These are phyloP conservation scores for Chiloscyllium punctatum DNA, from an alignment of 2,797 vertebrate species.

Conservation along the genomic window DNA sequence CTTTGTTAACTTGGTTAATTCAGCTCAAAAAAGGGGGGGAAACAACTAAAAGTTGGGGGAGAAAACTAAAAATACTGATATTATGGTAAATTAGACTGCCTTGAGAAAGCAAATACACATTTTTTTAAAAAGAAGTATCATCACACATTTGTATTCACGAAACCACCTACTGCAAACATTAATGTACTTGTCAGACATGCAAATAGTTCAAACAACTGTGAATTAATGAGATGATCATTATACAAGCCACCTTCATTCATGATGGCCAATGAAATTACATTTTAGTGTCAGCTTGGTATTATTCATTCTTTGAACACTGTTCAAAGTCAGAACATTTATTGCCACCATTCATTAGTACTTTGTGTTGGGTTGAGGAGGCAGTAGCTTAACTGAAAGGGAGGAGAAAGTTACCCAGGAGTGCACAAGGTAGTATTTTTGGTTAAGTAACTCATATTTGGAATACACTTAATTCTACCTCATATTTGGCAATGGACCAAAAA, in stretches of 20 bases:
- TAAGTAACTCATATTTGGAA: not conserved
- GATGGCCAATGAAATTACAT: not conserved
- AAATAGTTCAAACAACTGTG: slow-evolving; percentile 5
- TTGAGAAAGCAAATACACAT: not conserved
- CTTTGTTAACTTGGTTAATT: not conserved
- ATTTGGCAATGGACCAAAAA: not conserved
- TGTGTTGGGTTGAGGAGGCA: not conserved
- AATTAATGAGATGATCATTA: not conserved
- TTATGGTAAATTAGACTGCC: not conserved
- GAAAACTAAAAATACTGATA: not conserved
- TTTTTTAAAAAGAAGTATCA: slow-evolving; percentile 40
- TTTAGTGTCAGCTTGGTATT: not conserved
- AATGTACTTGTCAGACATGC: not conserved
- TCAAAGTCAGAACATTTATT: not conserved
- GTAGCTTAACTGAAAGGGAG: not conserved
- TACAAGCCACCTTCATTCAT: not conserved
- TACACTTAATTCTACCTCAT: not conserved
- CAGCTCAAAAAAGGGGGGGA: not conserved
- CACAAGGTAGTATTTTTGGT: no score
- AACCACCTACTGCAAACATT: not conserved
- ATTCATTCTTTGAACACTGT: not conserved
- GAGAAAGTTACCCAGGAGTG: not conserved
- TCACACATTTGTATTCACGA: slow-evolving; percentile 3
- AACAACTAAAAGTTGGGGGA: no score
- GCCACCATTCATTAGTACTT: not conserved